phyloP scores from a whole-genome alignment of 2,113 vertebrate species.

The Triplophysa tibetana region DNA sequence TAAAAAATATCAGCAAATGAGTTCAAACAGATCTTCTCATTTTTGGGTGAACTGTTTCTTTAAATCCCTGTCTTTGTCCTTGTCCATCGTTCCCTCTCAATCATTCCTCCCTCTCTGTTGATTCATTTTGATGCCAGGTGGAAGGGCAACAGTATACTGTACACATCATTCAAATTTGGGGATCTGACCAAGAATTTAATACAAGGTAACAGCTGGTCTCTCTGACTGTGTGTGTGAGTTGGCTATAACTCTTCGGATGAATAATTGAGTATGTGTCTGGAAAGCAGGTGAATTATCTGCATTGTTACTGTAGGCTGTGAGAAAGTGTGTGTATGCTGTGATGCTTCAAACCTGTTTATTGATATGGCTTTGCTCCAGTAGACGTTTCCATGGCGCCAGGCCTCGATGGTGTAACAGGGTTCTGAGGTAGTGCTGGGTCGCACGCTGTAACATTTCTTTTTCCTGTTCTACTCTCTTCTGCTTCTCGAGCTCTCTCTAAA shows the following conservation, averaged over 20 bases:
- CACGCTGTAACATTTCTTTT: constrained; percentile 73
- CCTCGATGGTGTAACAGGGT: constrained; percentile 77
- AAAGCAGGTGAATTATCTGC: not conserved
- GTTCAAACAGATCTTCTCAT: not conserved
- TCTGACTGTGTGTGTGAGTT: not conserved
- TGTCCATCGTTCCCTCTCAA: constrained; percentile 1
- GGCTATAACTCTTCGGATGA: constrained; percentile 13
- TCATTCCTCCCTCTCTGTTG: not conserved
- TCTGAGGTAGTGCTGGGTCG: constrained; percentile 77
- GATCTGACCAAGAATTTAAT: constrained; percentile 8
- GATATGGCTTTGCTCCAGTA: constrained; percentile 72
- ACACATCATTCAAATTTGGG: constrained; percentile 39
- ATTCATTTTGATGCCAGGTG: constrained; percentile 43
- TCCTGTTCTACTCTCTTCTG: constrained; percentile 75
- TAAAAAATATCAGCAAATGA: too few relatives aligned
- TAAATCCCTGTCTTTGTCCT: not conserved
- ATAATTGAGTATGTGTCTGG: constrained; percentile 13
- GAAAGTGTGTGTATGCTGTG: not conserved
- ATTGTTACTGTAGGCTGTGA: not conserved
- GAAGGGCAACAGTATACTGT: constrained; percentile 20
- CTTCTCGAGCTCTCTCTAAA: constrained; percentile 85
- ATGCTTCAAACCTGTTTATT: constrained; percentile 73
- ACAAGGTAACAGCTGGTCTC: constrained; percentile 36
- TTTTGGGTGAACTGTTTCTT: not conserved
- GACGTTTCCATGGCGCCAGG: constrained; percentile 84